Conservation (phyloP, 2,888 invertebrate species). For the Sycophila texana region DNA sequence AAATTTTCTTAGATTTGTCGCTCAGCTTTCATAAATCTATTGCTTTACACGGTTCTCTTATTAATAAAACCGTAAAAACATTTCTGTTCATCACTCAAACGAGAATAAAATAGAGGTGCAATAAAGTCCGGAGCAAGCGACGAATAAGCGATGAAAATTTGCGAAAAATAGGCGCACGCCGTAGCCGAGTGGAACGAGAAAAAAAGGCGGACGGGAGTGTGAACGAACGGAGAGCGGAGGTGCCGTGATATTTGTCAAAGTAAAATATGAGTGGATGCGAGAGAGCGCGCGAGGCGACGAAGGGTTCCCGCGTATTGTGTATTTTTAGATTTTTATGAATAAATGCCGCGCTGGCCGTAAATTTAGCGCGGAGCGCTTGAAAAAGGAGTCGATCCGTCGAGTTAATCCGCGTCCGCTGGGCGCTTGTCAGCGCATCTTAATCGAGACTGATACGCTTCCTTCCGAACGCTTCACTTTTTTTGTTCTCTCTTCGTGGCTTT, state of each 20-base stretch:
- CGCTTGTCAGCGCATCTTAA: conserved; percentile 47
- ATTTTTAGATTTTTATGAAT: conserved; percentile 56
- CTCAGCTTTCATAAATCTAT: no score
- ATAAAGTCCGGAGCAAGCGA: conserved; percentile 24
- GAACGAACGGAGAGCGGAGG: neutral
- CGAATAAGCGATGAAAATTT: conserved; percentile 45
- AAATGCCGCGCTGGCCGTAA: conserved; percentile 50
- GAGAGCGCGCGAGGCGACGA: conserved; percentile 3
- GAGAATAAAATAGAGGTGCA: conserved; percentile 2
- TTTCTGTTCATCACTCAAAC: neutral
- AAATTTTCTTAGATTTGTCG: no score
- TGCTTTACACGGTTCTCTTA: no score
- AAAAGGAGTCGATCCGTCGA: conserved; percentile 23
- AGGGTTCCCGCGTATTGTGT: conserved; percentile 36
- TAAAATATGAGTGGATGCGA: conserved; percentile 48
- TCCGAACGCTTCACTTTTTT: neutral
- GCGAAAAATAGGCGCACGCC: conserved; percentile 23
- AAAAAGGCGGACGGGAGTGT: conserved; percentile 17
- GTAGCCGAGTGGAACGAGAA: neutral
- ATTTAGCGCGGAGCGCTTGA: conserved; percentile 30
- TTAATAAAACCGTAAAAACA: no score
- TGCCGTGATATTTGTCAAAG: conserved; percentile 55
- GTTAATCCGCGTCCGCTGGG: conserved; percentile 35
- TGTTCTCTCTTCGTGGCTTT: neutral
- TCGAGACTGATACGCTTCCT: conserved; percentile 33